Evolutionary conservation across 2,888 invertebrate species (phyloP).

Genomic region (Junonia oenone): DNA sequence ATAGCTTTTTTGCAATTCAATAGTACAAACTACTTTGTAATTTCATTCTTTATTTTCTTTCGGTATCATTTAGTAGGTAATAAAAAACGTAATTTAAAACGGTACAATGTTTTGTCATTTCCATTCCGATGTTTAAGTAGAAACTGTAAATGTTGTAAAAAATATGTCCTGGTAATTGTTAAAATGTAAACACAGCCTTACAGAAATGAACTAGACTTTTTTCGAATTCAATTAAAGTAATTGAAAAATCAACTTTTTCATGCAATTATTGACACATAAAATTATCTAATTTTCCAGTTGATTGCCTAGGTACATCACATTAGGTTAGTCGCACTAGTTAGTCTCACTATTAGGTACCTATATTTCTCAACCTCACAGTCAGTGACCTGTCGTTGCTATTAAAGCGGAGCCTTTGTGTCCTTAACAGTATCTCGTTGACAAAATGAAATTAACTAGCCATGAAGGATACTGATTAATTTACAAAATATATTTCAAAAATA

Average conservation of each 20-base stretch:
- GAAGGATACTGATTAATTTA: too few species aligned
- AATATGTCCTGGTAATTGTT: neutral
- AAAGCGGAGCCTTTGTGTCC: conserved; percentile 44
- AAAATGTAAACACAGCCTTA: neutral
- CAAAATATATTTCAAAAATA: too few species aligned
- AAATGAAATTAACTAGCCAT: neutral
- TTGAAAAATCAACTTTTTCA: neutral
- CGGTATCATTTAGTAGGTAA: neutral
- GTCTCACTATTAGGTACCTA: conserved; percentile 19
- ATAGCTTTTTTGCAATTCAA: conserved; percentile 15
- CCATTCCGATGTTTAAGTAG: neutral
- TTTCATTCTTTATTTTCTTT: conserved; percentile 5
- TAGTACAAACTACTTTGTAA: neutral
- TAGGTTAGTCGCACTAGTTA: conserved; percentile 15
- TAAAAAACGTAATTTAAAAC: conserved; percentile 5
- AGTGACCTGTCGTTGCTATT: conserved; percentile 42
- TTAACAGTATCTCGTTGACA: conserved; percentile 24
- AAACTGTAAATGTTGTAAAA: neutral
- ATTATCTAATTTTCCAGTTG: conserved; percentile 10
- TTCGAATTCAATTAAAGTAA: neutral
- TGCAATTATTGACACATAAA: neutral
- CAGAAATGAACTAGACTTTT: neutral
- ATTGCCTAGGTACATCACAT: conserved; percentile 10
- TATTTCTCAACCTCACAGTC: conserved; percentile 42
- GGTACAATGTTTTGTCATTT: neutral